Evolutionary conservation across 2,888 invertebrate genomes (phyloP), one percentile per base, ranked within the genome.

Genomic region (Dastarcus helophoroides): DNA sequence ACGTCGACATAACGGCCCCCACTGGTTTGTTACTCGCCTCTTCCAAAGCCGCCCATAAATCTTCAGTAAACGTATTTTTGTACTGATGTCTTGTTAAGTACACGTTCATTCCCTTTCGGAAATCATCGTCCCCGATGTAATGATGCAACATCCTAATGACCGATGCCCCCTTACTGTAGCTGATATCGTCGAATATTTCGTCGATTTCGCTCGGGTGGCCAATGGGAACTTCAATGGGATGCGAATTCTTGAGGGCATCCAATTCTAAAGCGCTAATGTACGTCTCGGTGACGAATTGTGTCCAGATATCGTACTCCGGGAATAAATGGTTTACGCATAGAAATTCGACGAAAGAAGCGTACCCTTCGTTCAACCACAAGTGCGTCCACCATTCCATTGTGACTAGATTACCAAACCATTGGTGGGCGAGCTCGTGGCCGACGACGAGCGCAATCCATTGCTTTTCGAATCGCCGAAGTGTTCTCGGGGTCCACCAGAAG

Each of bases 341-440:
- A 53, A 86, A 94, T 60, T 95, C 93, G 24, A 93, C 88, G 69
- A 94, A 97, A 0, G 89, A 84, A 0, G 95, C 95, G 32, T 55
- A 56, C 12, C 56, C 94, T 59, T 95, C 94, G 60, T 95, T 95
- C 17, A 95, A 64, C 94, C 94, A 95, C 16, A 89, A 64, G 63
- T 94, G 86, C 2, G 90, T 91, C 93, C 93, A 94, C 91, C 91
- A 93, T 60, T 91, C 89, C 93, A 95, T 94, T 13, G 95, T 95
- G 2, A 94, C 94, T 25, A 95, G 70, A 59, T 95, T 94, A 4
- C 95, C 97, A 63, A 97, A 97, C 95, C 97, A 97, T 59, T 94
- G 91, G 61, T 95, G 95, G 3, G 93, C 91, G 28, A 97, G 65
- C 60, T 97, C 95, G 60, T 97, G 95, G 0, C 81, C 81, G 12